Percentiles rank a stretch among this genome's conserved stretches.
These are phyloP conservation scores for Notolepis coatsorum DNA, from an alignment of 2,797 vertebrate species.

Conservation along the genomic window DNA sequence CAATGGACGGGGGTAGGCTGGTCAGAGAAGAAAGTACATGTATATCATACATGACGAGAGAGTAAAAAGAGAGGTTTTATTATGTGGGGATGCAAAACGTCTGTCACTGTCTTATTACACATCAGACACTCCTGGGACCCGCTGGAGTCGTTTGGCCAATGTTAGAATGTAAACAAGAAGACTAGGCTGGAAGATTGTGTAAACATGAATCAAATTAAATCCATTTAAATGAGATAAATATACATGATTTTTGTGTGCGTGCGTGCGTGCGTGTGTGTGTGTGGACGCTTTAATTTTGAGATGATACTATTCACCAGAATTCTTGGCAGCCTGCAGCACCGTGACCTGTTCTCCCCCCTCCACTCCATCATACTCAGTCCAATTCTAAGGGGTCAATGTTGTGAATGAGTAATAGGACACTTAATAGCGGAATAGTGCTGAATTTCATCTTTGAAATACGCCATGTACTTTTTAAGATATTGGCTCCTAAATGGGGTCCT, in stretches of 20 bases:
- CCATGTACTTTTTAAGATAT: too few species aligned
- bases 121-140: neutral
- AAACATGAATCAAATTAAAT: too few species aligned
- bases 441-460: neutral
- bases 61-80: slow-evolving; percentile 43
- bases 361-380: neutral
- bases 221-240: neutral
- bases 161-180: slow-evolving; percentile 21
- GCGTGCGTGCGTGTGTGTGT: neutral
- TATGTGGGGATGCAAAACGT: slow-evolving; percentile 17
- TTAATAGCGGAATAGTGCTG: neutral
- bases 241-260: neutral
- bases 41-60: slow-evolving; percentile 13
- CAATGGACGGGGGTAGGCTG: neutral
- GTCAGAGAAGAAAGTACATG: slow-evolving; percentile 9
- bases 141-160: neutral
- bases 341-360: neutral
- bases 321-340: too few species aligned
- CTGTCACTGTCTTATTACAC: slow-evolving; percentile 10
- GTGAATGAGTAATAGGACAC: slow-evolving; percentile 1
- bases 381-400: slow-evolving; percentile 4
- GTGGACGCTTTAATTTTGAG: neutral
- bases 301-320: slow-evolving; percentile 10
- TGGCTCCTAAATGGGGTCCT: too few species aligned
- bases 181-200: too few species aligned